Percentiles rank a stretch among this genome's conserved stretches.
Conservation (phyloP, 2,797 vertebrate species). For the Capromys pilorides region DNA sequence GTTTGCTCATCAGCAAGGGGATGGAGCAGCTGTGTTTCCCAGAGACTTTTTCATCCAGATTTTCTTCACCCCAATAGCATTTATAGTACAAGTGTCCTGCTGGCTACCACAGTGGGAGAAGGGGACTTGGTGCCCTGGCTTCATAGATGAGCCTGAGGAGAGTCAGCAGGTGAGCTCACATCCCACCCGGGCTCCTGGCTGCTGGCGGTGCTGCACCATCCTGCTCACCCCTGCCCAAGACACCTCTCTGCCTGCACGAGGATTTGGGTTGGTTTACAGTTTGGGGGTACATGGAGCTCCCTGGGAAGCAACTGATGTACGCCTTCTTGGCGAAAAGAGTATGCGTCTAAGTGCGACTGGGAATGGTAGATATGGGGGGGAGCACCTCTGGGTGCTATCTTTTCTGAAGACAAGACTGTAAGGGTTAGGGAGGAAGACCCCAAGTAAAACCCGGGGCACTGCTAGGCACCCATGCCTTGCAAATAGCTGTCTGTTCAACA, state of each 20-base stretch:
- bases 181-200: background rate
- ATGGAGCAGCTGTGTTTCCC: background rate
- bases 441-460: background rate
- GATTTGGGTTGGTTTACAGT: background rate
- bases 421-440: background rate
- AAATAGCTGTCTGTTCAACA: background rate
- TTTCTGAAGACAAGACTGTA: background rate
- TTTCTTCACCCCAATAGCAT: background rate
- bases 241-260: background rate
- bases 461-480: background rate
- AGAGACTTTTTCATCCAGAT: background rate
- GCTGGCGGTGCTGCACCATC: background rate
- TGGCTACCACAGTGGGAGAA: background rate
- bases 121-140: background rate
- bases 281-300: background rate
- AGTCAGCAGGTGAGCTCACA: fast-evolving
- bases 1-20: background rate
- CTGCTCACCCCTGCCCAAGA: background rate
- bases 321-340: background rate
- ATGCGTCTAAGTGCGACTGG: background rate
- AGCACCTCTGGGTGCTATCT: background rate
- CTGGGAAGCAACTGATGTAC: background rate
- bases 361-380: background rate
- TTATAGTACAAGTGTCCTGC: background rate
- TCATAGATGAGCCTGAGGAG: background rate